Evolutionary conservation across 2,797 vertebrate genomes (phyloP), one percentile per base, ranked within the genome.

Genomic region (Pangasius sanitwongsei): DNA sequence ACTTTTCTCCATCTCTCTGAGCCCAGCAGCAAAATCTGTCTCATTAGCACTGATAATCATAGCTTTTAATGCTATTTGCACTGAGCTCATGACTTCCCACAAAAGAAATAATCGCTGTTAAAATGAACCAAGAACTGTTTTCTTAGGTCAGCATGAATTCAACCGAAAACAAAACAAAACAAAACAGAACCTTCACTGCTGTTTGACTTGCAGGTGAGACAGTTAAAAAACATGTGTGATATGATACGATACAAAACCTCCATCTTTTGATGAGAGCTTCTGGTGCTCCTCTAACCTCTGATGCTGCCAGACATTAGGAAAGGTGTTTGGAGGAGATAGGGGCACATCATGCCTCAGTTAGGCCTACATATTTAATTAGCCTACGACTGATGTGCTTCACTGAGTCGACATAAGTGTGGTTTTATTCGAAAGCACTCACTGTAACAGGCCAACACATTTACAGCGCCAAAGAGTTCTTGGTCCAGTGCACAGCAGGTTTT

Each of bases 241-340:
- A 87, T 78, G 85, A 57, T 28, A 81, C 74, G 85, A 57, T 28
- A 72, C 74, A 37, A 89, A 89, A 53, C 85, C 83, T 65, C 80
- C 18, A 37, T 78, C 80, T 89, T 87, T 85, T 61, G 89, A 83
- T 80, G 59, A 28, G 77, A 83, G 77, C 61, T 88, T 87, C 77
- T 86, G 48, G 83, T 82, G 90, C 91, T 89, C 89, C 82, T 91
- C 92, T 88, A 87, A 87, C 92, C 93, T 93, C 91, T 89, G 91
- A 93, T 55, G 91, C 93, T 95, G 93, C 94, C 93, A 94, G 95
- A 93, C 93, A 92, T 92, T 92, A 95, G 93, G 92, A 94, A 97
- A 96, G 95, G 96, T 97, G 96, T 92, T 90, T 90, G 92, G 86
- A 89, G 90, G 91, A 95, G 96, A 96, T 96, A 95, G 95, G 92